Percentiles rank a stretch among this genome's conserved stretches.
Conservation (phyloP, 2,888 invertebrate species). For the Chrysopilus asiliformis region DNA sequence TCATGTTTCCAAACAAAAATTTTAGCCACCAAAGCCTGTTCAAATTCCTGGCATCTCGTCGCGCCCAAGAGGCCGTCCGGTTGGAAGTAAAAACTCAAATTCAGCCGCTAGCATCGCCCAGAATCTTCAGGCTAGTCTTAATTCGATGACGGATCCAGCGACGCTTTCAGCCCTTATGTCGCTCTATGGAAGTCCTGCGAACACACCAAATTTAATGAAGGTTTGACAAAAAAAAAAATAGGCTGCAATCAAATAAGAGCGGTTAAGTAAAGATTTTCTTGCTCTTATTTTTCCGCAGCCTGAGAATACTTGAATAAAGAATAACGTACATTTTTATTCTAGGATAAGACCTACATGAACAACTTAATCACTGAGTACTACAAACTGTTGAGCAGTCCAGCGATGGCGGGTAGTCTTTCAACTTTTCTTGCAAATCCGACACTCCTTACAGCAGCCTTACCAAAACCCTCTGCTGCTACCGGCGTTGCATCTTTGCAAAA, state of each 20-base stretch:
- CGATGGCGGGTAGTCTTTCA: constrained; percentile 13
- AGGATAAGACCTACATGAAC: constrained; percentile 18
- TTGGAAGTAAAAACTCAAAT: constrained; percentile 18
- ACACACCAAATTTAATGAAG: constrained; percentile 12
- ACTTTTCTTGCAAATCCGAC: constrained; percentile 4
- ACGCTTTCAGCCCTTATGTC: constrained; percentile 17
- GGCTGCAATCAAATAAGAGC: too few species aligned
- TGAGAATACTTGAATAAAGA: not conserved
- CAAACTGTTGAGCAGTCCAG: constrained; percentile 15
- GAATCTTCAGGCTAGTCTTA: too few species aligned
- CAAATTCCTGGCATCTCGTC: constrained; percentile 20
- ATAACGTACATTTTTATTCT: too few species aligned
- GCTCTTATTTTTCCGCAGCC: not conserved
- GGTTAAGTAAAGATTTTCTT: not conserved
- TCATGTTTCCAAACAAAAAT: too few species aligned
- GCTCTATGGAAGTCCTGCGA: constrained; percentile 15
- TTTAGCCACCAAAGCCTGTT: constrained; percentile 17
- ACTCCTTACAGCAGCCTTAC: not conserved
- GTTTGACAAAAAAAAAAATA: too few species aligned
- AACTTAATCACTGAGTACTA: constrained; percentile 20
- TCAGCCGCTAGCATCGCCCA: constrained; percentile 2
- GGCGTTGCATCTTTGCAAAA: constrained; percentile 12
- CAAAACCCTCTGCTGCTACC: constrained; percentile 10
- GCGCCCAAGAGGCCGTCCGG: constrained; percentile 19
- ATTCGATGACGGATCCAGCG: constrained; percentile 12